phyloP scores from a whole-genome alignment of 2,797 vertebrate genomes.

The Balearica regulorum region DNA sequence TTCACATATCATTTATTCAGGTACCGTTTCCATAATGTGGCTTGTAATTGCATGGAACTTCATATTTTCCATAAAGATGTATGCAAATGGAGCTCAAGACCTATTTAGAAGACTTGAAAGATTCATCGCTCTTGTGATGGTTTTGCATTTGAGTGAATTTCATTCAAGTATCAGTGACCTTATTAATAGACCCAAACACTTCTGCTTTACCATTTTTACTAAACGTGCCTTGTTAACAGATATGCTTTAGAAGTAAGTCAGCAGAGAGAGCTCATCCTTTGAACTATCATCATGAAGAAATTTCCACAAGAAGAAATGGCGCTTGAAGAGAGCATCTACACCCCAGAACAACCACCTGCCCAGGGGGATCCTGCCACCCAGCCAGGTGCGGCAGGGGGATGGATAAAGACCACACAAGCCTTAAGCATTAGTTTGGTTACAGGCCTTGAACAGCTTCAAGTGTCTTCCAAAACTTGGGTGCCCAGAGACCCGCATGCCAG shows the following conservation, averaged over 20 bases:
- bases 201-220: slow-evolving; percentile 1
- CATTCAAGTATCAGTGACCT: not conserved
- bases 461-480: not conserved
- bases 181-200: slow-evolving; percentile 20
- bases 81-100: slow-evolving; percentile 29
- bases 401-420: not conserved
- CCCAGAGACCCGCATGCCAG: not conserved
- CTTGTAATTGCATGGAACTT: not conserved
- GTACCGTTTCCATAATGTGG: not conserved
- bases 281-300: not conserved
- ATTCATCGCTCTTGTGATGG: not conserved
- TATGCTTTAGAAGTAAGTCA: not conserved
- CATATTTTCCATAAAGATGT: slow-evolving; percentile 2
- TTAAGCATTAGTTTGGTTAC: not conserved
- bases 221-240: not conserved
- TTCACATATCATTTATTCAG: not conserved
- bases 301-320: not conserved
- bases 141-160: not conserved
- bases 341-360: not conserved
- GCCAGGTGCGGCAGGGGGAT: not conserved
- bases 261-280: not conserved
- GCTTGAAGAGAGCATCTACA: not conserved
- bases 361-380: not conserved
- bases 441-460: not conserved
- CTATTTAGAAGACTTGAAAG: slow-evolving; percentile 25